Percentiles rank a stretch among this genome's conserved stretches.
phyloP scores from a whole-genome alignment of 2,888 invertebrate species.

The Chalcosyrphus nemorum region DNA sequence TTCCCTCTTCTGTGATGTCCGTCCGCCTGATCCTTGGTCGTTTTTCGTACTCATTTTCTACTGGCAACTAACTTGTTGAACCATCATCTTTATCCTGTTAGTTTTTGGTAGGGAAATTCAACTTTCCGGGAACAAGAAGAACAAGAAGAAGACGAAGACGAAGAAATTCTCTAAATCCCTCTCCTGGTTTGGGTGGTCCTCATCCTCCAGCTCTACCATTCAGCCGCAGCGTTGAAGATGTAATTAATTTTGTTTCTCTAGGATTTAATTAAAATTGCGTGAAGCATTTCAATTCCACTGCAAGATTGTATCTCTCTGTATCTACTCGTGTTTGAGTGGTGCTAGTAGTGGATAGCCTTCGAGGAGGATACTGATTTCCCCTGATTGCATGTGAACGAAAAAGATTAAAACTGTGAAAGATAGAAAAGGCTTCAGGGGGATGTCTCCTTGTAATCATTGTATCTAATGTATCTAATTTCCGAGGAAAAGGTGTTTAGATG shows the following conservation, averaged over 20 bases:
- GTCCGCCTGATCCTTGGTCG: constrained; percentile 2
- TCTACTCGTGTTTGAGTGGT: background rate
- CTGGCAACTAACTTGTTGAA: constrained; percentile 26
- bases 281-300: constrained; percentile 22
- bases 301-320: constrained; percentile 10
- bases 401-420: background rate
- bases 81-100: constrained; percentile 9
- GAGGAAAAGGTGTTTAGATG: background rate
- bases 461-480: background rate
- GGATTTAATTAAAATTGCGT: constrained; percentile 52
- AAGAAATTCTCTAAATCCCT: no score
- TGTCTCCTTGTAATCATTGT: background rate
- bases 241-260: constrained; percentile 24
- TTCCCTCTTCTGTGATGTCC: constrained; percentile 9
- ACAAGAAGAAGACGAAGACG: no score
- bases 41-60: background rate
- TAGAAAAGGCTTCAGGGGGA: background rate
- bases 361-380: no score
- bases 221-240: constrained; percentile 11
- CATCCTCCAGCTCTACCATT: background rate
- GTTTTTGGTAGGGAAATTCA: background rate
- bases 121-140: background rate
- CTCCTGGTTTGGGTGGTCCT: no score
- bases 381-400: background rate
- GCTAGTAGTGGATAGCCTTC: background rate